phyloP scores from a whole-genome alignment of 2,888 invertebrate species.

The Amblyjoppa fuscipennis region DNA sequence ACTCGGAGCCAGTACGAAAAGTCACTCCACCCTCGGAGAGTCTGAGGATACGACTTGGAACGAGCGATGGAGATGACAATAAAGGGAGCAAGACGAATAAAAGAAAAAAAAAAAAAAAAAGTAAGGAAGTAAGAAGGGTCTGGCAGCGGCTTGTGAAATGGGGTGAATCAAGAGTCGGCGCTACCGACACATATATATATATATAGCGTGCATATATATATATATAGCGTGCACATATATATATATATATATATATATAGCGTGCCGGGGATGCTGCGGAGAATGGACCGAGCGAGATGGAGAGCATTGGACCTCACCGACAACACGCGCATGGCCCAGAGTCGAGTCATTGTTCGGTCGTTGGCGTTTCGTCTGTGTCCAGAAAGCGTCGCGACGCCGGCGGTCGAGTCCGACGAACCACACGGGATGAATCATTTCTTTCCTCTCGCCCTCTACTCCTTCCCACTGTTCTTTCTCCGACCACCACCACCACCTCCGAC shows the following conservation, averaged over 20 bases:
- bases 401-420: neutral
- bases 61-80: slow-evolving; percentile 61
- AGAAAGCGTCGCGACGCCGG: slow-evolving; percentile 52
- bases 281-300: slow-evolving; percentile 18
- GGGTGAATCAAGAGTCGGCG: slow-evolving; percentile 50
- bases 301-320: slow-evolving; percentile 54
- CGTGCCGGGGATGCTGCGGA: slow-evolving; percentile 38
- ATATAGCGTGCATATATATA: no score
- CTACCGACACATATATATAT: neutral
- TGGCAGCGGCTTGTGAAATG: slow-evolving; percentile 57
- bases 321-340: slow-evolving; percentile 54
- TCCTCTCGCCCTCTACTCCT: slow-evolving; percentile 25
- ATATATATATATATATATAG: neutral
- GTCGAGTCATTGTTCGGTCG: slow-evolving; percentile 70
- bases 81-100: slow-evolving; percentile 40
- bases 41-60: slow-evolving; percentile 61
- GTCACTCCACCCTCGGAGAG: slow-evolving; percentile 35
- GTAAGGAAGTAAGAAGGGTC: slow-evolving; percentile 49
- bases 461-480: slow-evolving; percentile 10
- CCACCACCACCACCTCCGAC: slow-evolving; percentile 1
- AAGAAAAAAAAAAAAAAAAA: slow-evolving; percentile 15
- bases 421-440: slow-evolving; percentile 63
- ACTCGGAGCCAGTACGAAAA: slow-evolving; percentile 37
- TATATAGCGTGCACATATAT: neutral
- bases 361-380: slow-evolving; percentile 65